Percentiles rank a stretch among this genome's conserved stretches.
Evolutionary conservation across 2,113 vertebrate genomes (phyloP).

Genomic region (Mus spicilegus): DNA sequence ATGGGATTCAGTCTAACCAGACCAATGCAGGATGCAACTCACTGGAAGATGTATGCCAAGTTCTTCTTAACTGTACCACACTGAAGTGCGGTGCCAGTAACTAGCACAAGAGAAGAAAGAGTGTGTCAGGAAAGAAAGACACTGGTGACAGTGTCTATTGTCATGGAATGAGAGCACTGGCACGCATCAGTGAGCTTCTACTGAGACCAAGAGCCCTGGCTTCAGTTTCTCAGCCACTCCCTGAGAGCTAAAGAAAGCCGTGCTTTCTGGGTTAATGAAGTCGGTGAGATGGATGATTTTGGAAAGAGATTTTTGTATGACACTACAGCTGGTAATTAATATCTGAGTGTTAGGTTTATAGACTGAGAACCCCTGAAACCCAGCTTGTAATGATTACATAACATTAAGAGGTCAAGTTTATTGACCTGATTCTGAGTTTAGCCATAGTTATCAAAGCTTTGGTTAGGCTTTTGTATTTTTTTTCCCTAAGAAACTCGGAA

Average conservation of each 20-base stretch:
- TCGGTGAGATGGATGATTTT: constrained; percentile 12
- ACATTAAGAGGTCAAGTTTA: neutral
- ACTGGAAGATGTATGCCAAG: neutral
- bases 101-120: neutral
- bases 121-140: neutral
- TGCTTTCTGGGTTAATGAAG: neutral
- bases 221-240: neutral
- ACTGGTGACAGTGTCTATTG: neutral
- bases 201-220: neutral
- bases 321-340: neutral
- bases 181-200: neutral
- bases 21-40: neutral
- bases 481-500: constrained; percentile 9
- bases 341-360: neutral
- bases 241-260: neutral
- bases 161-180: neutral
- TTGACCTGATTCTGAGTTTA: constrained; percentile 34
- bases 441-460: constrained; percentile 15
- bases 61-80: neutral
- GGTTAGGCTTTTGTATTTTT: neutral
- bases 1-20: neutral
- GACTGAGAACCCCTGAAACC: neutral
- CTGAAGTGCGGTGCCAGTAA: neutral
- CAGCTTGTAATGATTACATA: neutral
- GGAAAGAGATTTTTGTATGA: neutral